phyloP scores from a whole-genome alignment of 2,797 vertebrate genomes.

The Coendou prehensilis region DNA sequence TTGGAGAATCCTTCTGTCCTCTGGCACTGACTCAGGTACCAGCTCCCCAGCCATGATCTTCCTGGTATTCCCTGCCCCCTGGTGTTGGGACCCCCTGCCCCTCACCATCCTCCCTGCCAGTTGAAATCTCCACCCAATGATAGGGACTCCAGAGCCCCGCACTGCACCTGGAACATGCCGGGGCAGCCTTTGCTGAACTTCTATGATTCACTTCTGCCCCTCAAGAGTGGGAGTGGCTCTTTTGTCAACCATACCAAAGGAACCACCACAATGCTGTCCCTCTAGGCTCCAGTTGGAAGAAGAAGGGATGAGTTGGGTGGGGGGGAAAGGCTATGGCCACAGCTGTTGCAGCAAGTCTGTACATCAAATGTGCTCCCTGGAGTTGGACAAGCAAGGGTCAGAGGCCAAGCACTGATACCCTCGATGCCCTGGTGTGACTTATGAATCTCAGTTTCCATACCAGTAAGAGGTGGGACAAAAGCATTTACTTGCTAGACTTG shows the following conservation, averaged over 20 bases:
- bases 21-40: neutral
- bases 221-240: neutral
- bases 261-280: neutral
- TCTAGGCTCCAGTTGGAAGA: neutral
- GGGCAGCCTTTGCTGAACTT: neutral
- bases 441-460: neutral
- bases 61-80: neutral
- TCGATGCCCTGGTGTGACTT: neutral
- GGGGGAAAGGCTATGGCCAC: neutral
- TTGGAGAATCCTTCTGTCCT: neutral
- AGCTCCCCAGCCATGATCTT: neutral
- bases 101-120: neutral
- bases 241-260: neutral
- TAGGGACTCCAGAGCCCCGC: neutral
- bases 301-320: neutral
- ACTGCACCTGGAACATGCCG: neutral
- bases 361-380: neutral
- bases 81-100: neutral
- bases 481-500: neutral
- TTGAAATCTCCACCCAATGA: rapidly evolving
- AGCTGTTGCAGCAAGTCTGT: too few species aligned
- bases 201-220: neutral
- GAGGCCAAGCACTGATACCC: neutral
- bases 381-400: neutral
- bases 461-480: neutral